phyloP scores from a whole-genome alignment of 2,888 invertebrate genomes.

The Epinotia ramella region DNA sequence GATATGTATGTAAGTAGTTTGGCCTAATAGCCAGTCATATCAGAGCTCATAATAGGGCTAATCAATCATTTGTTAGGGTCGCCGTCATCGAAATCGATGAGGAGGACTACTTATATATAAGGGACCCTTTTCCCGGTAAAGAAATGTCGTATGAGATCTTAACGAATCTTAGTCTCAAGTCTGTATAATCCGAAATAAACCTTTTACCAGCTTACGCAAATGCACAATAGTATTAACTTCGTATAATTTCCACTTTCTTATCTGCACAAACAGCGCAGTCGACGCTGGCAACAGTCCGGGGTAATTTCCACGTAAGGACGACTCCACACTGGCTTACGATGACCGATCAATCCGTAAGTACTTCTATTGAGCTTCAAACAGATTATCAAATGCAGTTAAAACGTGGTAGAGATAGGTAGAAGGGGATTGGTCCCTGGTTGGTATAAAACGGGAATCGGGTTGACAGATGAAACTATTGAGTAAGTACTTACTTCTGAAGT shows the following conservation, averaged over 20 bases:
- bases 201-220: slow-evolving; percentile 65
- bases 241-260: slow-evolving; percentile 70
- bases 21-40: too few relatives aligned
- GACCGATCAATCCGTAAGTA: not conserved
- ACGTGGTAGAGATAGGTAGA: too few relatives aligned
- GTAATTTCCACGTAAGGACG: slow-evolving; percentile 48
- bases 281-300: slow-evolving; percentile 54
- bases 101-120: too few relatives aligned
- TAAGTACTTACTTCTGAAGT: too few relatives aligned
- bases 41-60: too few relatives aligned
- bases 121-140: not conserved
- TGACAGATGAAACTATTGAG: too few relatives aligned
- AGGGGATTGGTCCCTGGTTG: too few relatives aligned
- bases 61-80: too few relatives aligned
- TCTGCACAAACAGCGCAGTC: slow-evolving; percentile 60
- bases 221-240: slow-evolving; percentile 69
- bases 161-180: slow-evolving; percentile 17
- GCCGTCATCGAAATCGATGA: too few relatives aligned
- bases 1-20: too few relatives aligned
- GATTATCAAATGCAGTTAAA: not conserved
- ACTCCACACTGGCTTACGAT: slow-evolving; percentile 41
- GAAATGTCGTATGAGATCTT: slow-evolving; percentile 26
- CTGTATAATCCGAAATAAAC: slow-evolving; percentile 59
- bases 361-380: not conserved
- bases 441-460: too few relatives aligned